A percentile compares a stretch with the other conserved stretches of the same genome.
Conservation (phyloP, 2,797 vertebrate species). For the Gila robusta region DNA sequence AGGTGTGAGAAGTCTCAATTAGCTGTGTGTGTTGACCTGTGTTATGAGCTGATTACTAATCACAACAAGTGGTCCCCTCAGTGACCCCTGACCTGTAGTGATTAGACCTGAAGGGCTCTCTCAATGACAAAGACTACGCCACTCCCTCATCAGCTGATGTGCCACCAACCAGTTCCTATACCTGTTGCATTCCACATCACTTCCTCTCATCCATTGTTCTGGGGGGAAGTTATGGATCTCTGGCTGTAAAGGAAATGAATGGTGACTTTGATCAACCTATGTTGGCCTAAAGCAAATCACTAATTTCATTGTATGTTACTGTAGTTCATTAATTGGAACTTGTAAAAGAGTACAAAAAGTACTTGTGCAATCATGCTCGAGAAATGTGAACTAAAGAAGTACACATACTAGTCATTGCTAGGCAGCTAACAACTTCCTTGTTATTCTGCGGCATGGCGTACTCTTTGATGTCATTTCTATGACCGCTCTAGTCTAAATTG, state of each 20-base stretch:
- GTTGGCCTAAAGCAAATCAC: not conserved
- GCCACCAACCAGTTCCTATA: constrained; percentile 27
- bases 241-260: constrained; percentile 26
- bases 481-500: constrained; percentile 11
- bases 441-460: not conserved
- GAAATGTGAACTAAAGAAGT: not conserved
- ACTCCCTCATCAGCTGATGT: constrained; percentile 20
- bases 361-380: not conserved
- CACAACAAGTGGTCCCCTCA: constrained; percentile 67
- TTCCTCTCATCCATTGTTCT: constrained; percentile 29
- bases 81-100: constrained; percentile 49
- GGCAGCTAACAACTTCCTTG: constrained; percentile 1
- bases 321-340: not conserved
- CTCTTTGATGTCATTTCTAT: constrained; percentile 20
- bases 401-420: not conserved
- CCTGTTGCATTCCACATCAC: constrained; percentile 25
- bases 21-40: constrained; percentile 73
- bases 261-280: constrained; percentile 5
- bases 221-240: constrained; percentile 26
- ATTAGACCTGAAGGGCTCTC: constrained; percentile 32
- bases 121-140: constrained; percentile 38
- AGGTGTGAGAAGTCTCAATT: constrained; percentile 69
- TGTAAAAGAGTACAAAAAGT: not conserved
- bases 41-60: constrained; percentile 76
- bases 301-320: not conserved